Evolutionary conservation across 1,140 invertebrate genomes (phyloP).

Genomic region (Pectinophora gossypiella): DNA sequence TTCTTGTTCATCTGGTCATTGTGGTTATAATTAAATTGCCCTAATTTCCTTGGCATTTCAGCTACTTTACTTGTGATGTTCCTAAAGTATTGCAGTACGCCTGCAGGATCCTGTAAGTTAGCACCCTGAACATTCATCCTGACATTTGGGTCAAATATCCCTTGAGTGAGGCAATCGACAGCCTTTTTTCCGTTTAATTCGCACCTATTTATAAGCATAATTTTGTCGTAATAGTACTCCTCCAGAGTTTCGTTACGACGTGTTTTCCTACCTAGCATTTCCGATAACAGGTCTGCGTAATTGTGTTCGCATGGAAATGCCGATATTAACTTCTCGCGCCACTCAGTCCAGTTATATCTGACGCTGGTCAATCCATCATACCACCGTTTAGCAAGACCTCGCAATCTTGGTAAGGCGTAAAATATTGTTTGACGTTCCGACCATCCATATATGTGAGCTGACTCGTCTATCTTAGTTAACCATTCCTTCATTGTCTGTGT

Average conservation of each 20-base stretch:
- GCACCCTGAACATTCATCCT: constrained; percentile 8
- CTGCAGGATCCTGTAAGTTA: not conserved
- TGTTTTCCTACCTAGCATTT: constrained; percentile 8
- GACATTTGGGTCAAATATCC: constrained; percentile 2
- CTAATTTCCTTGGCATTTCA: too few species aligned
- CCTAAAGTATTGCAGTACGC: too few species aligned
- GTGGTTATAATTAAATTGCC: too few species aligned
- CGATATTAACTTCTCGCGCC: not conserved
- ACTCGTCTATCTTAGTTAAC: constrained; percentile 7
- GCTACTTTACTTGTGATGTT: too few species aligned
- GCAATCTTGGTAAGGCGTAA: constrained; percentile 3
- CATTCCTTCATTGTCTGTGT: constrained; percentile 8
- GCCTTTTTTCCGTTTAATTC: constrained; percentile 1
- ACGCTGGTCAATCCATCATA: too few species aligned
- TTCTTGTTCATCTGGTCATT: too few species aligned
- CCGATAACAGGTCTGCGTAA: constrained; percentile 2
- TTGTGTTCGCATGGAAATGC: constrained; percentile 3
- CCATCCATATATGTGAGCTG: constrained; percentile 1
- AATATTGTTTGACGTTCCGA: too few species aligned
- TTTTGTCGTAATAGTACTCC: constrained; percentile 10
- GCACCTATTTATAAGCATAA: constrained; percentile 7
- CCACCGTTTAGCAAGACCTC: constrained; percentile 5
- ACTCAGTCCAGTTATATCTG: constrained; percentile 4
- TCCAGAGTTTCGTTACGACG: constrained; percentile 4
- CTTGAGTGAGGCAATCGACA: constrained; percentile 2